Evolutionary conservation across 2,797 vertebrate genomes (phyloP).

Genomic region (Lophius americanus): DNA sequence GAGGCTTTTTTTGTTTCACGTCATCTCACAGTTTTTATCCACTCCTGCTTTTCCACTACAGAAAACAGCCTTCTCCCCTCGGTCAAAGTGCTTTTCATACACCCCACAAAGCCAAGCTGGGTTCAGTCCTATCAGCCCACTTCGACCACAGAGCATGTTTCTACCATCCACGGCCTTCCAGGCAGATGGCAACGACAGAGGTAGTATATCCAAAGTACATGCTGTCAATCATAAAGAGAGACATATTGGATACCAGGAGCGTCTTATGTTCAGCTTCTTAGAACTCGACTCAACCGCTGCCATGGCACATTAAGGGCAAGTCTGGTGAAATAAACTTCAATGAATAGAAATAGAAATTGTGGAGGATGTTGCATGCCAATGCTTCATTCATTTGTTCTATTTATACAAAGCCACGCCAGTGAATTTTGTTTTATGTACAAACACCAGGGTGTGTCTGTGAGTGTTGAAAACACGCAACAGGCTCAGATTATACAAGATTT

Average conservation of each 20-base stretch:
- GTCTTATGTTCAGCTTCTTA: slow-evolving; percentile 2
- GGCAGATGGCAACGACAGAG: slow-evolving; percentile 57
- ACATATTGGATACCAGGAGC: background rate
- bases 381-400: background rate
- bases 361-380: too few species aligned
- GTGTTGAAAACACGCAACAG: background rate
- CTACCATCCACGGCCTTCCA: slow-evolving; percentile 36
- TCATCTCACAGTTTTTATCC: background rate
- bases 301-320: background rate
- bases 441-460: too few species aligned
- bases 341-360: background rate
- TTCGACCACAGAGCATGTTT: slow-evolving; percentile 59
- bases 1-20: background rate
- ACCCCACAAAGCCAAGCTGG: slow-evolving; percentile 36
- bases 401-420: background rate
- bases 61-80: slow-evolving; percentile 52
- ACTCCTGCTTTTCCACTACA: slow-evolving; percentile 40
- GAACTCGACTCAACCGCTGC: background rate
- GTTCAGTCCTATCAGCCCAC: slow-evolving; percentile 19
- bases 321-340: background rate
- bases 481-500: background rate
- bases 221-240: background rate
- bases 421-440: too few species aligned
- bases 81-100: slow-evolving; percentile 59
- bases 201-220: slow-evolving; percentile 44